Evolutionary conservation across 1,140 invertebrate species (phyloP), one percentile per base, ranked within the genome.

Genomic region (Leguminivora glycinivorella): DNA sequence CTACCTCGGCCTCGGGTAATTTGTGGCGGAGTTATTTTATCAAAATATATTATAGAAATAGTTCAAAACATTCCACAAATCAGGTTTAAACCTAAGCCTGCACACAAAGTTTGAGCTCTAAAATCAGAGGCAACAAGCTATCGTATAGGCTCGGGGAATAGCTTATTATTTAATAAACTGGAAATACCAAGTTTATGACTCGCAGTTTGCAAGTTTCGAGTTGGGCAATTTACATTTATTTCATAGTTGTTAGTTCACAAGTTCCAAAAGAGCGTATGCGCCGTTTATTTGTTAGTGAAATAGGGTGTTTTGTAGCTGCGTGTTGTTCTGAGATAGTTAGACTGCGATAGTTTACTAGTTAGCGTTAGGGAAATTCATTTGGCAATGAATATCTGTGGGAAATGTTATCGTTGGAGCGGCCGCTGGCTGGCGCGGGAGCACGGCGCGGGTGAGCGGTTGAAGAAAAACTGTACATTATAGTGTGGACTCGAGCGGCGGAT

Each of bases 121-220:
- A 52, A 52, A 52, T 52, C 47, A 9, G 47, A 38, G 34, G 34
- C 34, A 38, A n/a, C 56, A 22, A 22, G n/a, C 31, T 34, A 67
- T 69, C 56, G 56, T 56, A 73, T 70, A 70, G 69, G 52, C 68
- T 56, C 58, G 26, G 67, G 19, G 40, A 60, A 66, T 76, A 75
- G 74, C 74, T 80, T 80, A 77, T 79, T 75, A 80, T 78, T 80
- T 78, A 78, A 80, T 76, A 80, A 78, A 72, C 72, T 73, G 69
- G 74, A 74, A 80, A 75, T 75, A 73, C 31, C 71, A 75, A 80
- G 78, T 80, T 80, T 75, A 80, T 71, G 69, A 70, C 72, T 73
- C 70, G 72, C 69, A 75, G 74, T 80, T 76, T 67, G 63, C 52
- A 76, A 80, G 70, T 80, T 76, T 76, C 75, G 75, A 74, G 75